phyloP scores from a whole-genome alignment of 2,113 vertebrate species.

The Muntiacus muntjak region DNA sequence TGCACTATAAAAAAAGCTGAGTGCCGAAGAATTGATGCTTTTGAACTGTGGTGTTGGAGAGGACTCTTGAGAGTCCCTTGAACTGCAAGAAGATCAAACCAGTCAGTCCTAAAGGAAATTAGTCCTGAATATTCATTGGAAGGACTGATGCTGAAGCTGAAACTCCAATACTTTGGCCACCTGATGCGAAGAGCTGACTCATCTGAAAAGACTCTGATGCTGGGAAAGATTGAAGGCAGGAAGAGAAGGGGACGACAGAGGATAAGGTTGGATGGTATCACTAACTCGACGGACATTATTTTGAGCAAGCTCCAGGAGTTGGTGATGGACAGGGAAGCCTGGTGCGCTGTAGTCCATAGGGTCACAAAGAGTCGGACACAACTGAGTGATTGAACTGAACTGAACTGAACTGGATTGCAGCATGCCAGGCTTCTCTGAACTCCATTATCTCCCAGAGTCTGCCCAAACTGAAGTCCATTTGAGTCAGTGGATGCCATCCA shows the following conservation, averaged over 20 bases:
- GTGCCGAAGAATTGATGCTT: fast-evolving
- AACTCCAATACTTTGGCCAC: background rate
- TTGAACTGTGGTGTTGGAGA: background rate
- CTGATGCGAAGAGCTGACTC: background rate
- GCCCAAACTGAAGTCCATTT: background rate
- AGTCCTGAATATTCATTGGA: background rate
- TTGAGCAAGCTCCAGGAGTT: background rate
- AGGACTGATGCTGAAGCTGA: background rate
- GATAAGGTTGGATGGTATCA: background rate
- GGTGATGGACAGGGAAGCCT: background rate
- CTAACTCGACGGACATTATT: background rate
- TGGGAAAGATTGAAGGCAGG: background rate
- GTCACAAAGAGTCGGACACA: background rate
- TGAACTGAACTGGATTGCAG: background rate
- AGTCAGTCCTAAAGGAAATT: background rate
- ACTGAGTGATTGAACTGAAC: background rate
- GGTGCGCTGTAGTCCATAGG: background rate
- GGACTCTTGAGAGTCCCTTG: background rate
- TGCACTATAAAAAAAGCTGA: background rate
- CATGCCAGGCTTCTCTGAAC: background rate
- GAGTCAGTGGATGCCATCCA: background rate
- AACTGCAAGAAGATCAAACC: background rate
- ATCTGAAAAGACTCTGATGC: background rate
- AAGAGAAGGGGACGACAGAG: background rate
- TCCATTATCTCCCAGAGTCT: background rate